Base-by-base conservation (phyloP, 2,888 invertebrate genomes). In the Microplitis deprimator region DNA sequence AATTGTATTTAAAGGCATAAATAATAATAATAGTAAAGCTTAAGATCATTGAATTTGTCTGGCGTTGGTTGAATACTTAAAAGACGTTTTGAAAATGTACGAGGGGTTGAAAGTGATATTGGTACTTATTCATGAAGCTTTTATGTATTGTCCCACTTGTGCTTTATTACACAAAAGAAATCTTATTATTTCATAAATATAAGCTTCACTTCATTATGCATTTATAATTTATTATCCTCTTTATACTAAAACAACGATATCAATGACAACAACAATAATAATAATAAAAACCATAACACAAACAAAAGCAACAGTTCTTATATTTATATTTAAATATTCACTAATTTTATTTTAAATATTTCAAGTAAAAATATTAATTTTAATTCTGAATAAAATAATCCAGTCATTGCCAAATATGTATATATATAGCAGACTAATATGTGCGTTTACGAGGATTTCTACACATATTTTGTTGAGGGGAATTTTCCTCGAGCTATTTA, bases 91-190 rank as follows among this genome's bases (percentile, higher is more conserved):
- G 41, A 64, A 64, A 72, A 62, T 41, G 41, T 64, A 62, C 20
- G 64, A 72, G 72, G 72, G 64, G 72, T 64, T 62, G 20, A 17
- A 72, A 72, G 72, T 64, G 72, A 72, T 72, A 72, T 64, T 72
- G 8, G 40, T 64, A 41, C 13, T 62, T 13, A 72, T 50, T 61
- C 17, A 72, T 6, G 61, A 61, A 13, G 64, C 41, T 72, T 72
- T 41, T n/a, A 64, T 41, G 64, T 62, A 72, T 50, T 64, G 13
- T 39, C n/a, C 60, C 38, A 61, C 39, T 62, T 61, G 38, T 39
- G 65, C 41, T 17, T 13, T 39, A 72, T 72, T 41, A 72, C 17
- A 39, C 16, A 20, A 39, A 71, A 60, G 64, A 40, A 39, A 62
- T 64, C 17, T 72, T 72, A 72, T 72, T 72, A 62, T 62, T 40